Conservation (phyloP, 2,888 invertebrate genomes). For the Harmothoe impar region DNA sequence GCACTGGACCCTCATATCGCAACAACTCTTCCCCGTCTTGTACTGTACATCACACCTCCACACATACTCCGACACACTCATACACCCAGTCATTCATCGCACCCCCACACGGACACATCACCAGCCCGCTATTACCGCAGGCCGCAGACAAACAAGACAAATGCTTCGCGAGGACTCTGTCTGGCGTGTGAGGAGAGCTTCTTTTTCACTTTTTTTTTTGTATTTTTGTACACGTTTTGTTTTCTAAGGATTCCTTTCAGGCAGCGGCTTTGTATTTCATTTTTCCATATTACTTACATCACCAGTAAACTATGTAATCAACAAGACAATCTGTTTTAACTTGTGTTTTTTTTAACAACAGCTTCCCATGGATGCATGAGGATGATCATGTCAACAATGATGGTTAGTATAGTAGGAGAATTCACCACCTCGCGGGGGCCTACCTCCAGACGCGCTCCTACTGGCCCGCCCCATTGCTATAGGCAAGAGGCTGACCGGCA, state of each 20-base stretch:
- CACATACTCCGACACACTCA: neutral
- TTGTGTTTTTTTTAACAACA: slow-evolving; percentile 43
- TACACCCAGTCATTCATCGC: neutral
- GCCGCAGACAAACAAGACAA: slow-evolving; percentile 1
- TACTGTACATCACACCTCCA: slow-evolving; percentile 31
- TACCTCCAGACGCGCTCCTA: slow-evolving; percentile 33
- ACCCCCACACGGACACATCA: slow-evolving; percentile 1
- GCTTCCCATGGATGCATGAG: slow-evolving; percentile 50
- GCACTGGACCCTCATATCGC: slow-evolving; percentile 12
- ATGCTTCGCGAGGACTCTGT: neutral
- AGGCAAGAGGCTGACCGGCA: slow-evolving; percentile 6
- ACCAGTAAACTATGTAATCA: slow-evolving; percentile 53
- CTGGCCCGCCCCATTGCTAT: neutral
- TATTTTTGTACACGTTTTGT: slow-evolving; percentile 9
- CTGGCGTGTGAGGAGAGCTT: slow-evolving; percentile 23
- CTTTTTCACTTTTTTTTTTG: slow-evolving; percentile 17
- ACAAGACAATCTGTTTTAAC: slow-evolving; percentile 40
- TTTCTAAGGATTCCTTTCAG: slow-evolving; percentile 26
- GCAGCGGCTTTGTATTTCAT: slow-evolving; percentile 11
- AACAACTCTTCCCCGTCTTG: neutral
- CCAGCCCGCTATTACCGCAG: slow-evolving; percentile 46
- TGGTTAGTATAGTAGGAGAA: slow-evolving; percentile 6
- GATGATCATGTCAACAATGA: slow-evolving; percentile 41
- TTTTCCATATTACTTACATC: slow-evolving; percentile 44
- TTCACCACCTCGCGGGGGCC: neutral